These are phyloP conservation scores for Leucania comma DNA, from an alignment of 2,888 invertebrate genomes.

Conservation along the genomic window DNA sequence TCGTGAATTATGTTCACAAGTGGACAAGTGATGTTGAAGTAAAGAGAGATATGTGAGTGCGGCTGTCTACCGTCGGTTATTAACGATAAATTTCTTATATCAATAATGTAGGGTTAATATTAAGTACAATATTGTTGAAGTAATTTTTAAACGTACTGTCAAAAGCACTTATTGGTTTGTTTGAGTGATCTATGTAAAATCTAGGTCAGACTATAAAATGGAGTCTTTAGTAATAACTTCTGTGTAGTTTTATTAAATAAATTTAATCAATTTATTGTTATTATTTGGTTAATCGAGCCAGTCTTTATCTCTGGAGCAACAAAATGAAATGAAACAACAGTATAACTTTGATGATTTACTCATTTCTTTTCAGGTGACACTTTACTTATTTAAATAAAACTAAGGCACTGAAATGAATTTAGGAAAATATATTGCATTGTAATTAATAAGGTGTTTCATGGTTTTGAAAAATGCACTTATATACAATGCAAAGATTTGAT, in stretches of 20 bases:
- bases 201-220: constrained; percentile 81
- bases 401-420: constrained; percentile 62
- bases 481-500: constrained; percentile 70
- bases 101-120: constrained; percentile 83
- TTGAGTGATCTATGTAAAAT: constrained; percentile 85
- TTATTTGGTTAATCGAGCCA: constrained; percentile 48
- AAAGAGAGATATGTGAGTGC: constrained; percentile 63
- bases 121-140: constrained; percentile 90
- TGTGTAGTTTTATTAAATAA: constrained; percentile 89
- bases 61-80: constrained; percentile 56
- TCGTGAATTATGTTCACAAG: constrained; percentile 55
- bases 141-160: constrained; percentile 81
- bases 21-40: constrained; percentile 54
- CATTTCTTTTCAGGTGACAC: constrained; percentile 70
- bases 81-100: constrained; percentile 74
- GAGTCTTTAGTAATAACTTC: constrained; percentile 84
- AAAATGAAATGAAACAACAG: constrained; percentile 66
- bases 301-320: background rate
- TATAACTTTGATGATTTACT: constrained; percentile 71
- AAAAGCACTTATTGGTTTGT: constrained; percentile 84
- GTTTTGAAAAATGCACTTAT: constrained; percentile 60
- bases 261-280: constrained; percentile 78
- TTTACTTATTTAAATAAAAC: constrained; percentile 63
- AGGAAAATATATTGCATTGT: constrained; percentile 67
- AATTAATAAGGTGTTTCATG: constrained; percentile 58